Evolutionary conservation across 2,888 invertebrate species (phyloP).

Genomic region (Xestia xanthographa): DNA sequence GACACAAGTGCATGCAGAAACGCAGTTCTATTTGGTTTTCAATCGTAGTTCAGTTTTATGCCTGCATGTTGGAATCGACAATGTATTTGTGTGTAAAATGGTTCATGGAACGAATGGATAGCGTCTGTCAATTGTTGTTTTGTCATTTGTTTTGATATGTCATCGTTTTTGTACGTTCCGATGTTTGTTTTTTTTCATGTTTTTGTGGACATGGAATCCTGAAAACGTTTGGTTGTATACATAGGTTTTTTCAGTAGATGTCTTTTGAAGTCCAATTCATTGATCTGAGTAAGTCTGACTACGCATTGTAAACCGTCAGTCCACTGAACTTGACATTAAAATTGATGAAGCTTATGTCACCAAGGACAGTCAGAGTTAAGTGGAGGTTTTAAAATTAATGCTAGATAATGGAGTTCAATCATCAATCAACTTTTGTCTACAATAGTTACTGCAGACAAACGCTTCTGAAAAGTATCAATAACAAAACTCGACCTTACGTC

Average conservation of each 20-base stretch:
- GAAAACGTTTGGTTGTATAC: neutral
- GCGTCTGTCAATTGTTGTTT: slow-evolving; percentile 33
- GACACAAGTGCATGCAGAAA: slow-evolving; percentile 54
- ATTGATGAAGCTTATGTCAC: neutral
- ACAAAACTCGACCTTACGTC: neutral
- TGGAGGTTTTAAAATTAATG: neutral
- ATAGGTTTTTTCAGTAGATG: neutral
- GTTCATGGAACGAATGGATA: slow-evolving; percentile 34
- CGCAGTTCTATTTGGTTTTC: slow-evolving; percentile 49
- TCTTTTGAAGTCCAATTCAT: neutral
- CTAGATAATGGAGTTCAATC: neutral
- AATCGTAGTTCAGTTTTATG: slow-evolving; percentile 40
- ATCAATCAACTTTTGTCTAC: neutral
- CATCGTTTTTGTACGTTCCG: slow-evolving; percentile 2
- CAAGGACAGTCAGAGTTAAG: neutral
- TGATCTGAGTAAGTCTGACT: neutral
- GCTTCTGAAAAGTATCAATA: neutral
- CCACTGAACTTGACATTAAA: neutral
- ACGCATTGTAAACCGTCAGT: neutral
- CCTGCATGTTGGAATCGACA: slow-evolving; percentile 8
- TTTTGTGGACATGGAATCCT: neutral
- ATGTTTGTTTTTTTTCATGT: slow-evolving; percentile 3
- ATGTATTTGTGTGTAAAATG: slow-evolving; percentile 28
- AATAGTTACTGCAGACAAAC: neutral
- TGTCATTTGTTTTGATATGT: slow-evolving; percentile 20